Conservation (phyloP, 2,797 vertebrate species). For the Nasua narica region DNA sequence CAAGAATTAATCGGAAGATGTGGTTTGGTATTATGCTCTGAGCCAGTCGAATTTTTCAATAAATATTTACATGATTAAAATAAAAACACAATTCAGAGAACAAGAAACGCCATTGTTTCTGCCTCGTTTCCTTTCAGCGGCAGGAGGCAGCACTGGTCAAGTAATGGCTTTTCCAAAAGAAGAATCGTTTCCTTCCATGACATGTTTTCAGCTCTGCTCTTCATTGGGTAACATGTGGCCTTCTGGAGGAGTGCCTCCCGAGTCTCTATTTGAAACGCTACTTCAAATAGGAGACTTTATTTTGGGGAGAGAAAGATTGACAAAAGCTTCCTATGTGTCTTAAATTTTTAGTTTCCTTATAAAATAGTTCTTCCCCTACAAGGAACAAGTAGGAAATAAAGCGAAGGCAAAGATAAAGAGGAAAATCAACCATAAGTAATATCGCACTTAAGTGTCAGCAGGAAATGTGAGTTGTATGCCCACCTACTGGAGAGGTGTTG, state of each 20-base stretch:
- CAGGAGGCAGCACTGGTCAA: background rate
- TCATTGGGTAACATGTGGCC: background rate
- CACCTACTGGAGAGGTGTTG: background rate
- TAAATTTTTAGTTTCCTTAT: background rate
- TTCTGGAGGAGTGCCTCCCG: background rate
- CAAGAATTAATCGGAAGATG: slow-evolving; percentile 4
- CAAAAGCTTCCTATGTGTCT: background rate
- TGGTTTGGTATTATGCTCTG: background rate
- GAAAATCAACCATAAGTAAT: background rate
- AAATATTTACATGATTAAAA: background rate
- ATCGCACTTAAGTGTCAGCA: too few relatives aligned
- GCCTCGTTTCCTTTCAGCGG: background rate
- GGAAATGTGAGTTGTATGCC: background rate
- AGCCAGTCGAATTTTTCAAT: slow-evolving; percentile 1
- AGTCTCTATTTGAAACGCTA: background rate
- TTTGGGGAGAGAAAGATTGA: background rate
- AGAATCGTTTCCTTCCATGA: background rate
- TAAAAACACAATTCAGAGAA: slow-evolving; percentile 19
- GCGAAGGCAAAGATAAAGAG: background rate
- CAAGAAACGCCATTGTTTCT: background rate
- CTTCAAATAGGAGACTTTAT: background rate
- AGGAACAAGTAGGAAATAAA: background rate
- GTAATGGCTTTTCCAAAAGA: background rate
- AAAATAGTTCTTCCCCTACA: background rate
- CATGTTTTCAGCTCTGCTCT: background rate